Base-by-base conservation (phyloP, 2,888 invertebrate species). In the Strigamia maritima region DNA sequence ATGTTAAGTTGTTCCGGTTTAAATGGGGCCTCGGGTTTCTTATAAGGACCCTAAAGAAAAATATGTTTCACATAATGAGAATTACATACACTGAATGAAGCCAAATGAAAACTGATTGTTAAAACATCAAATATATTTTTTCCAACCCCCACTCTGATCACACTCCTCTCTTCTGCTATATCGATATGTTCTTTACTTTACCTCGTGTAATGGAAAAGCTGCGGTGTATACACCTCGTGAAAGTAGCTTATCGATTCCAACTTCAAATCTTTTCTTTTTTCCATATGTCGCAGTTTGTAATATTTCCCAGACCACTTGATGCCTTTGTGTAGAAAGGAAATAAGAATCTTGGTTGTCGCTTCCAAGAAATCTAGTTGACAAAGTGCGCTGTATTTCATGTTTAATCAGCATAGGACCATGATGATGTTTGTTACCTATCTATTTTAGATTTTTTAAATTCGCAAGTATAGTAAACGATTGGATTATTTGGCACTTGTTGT, bases 161-260 rank as follows among this genome's bases (percentile, higher is more conserved):
- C n/a, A n/a, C n/a, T n/a, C n/a, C n/a, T n/a, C n/a, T n/a, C n/a
- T n/a, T n/a, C n/a, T n/a, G n/a, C n/a, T n/a, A n/a, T n/a, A n/a
- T n/a, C n/a, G n/a, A n/a, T n/a, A n/a, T n/a, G n/a, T n/a, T n/a
- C n/a, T n/a, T n/a, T n/a, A n/a, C n/a, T 87, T 85, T 82, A 89
- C 89, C 83, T 89, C 89, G 83, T 89, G 89, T 1, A 89, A 83
- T 1, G 89, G 89, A 82, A 87, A 89, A 0, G 89, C 89, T 12
- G 88, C 89, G 16, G 84, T 83, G 83, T 87, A 89, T 1, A 87
- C 86, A 8, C 86, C 86, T 81, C 89, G 88, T 80, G 88, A 88
- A 40, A 89, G 82, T 38, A 89, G 84, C 70, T 89, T 83, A 81
- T 89, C 88, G 19, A 89, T 87, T 12, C 89, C 89, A 75, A 89